phyloP scores from a whole-genome alignment of 2,113 vertebrate species.

The Microcebus jonahi region DNA sequence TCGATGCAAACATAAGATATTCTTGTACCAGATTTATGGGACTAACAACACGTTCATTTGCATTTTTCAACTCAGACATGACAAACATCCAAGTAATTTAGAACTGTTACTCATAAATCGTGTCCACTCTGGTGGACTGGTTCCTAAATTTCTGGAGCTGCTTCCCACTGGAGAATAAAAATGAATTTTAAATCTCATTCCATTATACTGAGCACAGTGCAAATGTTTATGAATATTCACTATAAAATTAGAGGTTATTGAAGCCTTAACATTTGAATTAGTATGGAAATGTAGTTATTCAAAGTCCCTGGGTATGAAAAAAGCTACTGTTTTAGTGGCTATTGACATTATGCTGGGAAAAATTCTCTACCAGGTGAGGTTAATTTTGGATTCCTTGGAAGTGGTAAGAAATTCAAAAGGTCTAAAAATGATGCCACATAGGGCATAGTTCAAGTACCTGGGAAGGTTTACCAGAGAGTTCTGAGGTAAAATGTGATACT shows the following conservation, averaged over 20 bases:
- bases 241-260: constrained; percentile 67
- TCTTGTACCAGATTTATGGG: constrained; percentile 52
- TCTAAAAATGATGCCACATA: not conserved
- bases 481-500: not conserved
- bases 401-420: not conserved
- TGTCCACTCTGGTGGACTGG: constrained; percentile 61
- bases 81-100: constrained; percentile 68
- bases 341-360: constrained; percentile 15
- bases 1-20: constrained; percentile 59
- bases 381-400: constrained; percentile 30
- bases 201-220: constrained; percentile 15
- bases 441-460: not conserved
- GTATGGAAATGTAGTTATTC: constrained; percentile 61
- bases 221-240: constrained; percentile 75
- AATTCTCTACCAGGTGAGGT: constrained; percentile 1
- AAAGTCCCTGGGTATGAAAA: not conserved
- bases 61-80: constrained; percentile 69
- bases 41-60: constrained; percentile 45
- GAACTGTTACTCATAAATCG: constrained; percentile 58
- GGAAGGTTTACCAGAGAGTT: not conserved
- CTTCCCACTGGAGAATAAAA: constrained; percentile 61
- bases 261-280: constrained; percentile 67
- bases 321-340: constrained; percentile 11
- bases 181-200: constrained; percentile 66
- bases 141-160: constrained; percentile 63